Base-by-base conservation (phyloP, 2,797 vertebrate genomes). In the Mallotus villosus region DNA sequence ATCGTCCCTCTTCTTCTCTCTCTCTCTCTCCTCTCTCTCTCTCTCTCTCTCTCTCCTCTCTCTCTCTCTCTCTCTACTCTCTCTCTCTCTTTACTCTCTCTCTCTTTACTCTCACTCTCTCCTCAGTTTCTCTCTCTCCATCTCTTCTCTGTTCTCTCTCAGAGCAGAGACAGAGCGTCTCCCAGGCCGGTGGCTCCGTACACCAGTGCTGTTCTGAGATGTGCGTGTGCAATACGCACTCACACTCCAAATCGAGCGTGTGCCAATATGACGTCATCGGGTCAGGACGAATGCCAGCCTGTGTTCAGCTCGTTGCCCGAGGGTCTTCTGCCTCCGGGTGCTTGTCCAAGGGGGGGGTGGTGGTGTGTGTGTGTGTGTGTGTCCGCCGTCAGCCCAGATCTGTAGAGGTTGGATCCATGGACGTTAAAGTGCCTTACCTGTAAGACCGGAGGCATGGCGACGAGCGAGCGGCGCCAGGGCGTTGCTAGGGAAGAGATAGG, bases 371-470 rank as follows among this genome's bases (percentile, higher is more conserved):
- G 81, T 88, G 71, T 82, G 83, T 81, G 81, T 90, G 85, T 87
- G 82, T 89, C 37, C 11, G 89, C 88, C 88, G 88, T 89, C 83
- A 75, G 74, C 78, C 84, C 85, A 86, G 82, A 80, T 82, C 83
- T 74, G 74, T 85, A 83, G 86, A 80, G 78, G 82, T 89, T 87
- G 82, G 85, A 80, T 89, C 87, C 83, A 88, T 76, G 80, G 86
- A 91, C 83, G 89, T 90, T 89, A 75, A 90, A 93, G 93, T 94
- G 93, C 93, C 93, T 94, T 93, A 92, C 66, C 67, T 78, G 75
- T 83, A 83, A 91, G 85, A 89, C 86, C 87, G 82, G 85, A 89
- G 92, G 91, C 91, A 90, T 88, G 84, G 81, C 87, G 83, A 73
- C 82, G 74, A 82, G 78, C 63, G 79, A 74, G 78, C 60, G 58